Evolutionary conservation across 2,888 invertebrate species (phyloP).

Genomic region (Orthosia incerta): DNA sequence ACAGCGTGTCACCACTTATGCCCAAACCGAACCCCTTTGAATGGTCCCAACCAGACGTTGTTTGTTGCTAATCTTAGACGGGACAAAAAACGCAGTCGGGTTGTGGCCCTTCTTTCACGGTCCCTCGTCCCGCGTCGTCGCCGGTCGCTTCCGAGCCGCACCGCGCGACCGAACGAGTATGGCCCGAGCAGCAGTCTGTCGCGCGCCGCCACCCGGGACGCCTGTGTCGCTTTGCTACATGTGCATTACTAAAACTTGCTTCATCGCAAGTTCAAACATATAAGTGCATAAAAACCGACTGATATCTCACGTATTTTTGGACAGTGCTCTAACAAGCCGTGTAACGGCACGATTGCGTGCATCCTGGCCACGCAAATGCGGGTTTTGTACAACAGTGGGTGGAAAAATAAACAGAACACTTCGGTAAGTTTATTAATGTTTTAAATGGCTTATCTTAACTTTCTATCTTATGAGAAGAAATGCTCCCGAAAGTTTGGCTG

Average conservation of each 20-base stretch:
- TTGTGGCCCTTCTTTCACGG: constrained; percentile 85
- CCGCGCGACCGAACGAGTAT: constrained; percentile 64
- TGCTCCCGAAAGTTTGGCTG: constrained; percentile 65
- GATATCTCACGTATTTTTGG: constrained; percentile 77
- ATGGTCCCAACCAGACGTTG: constrained; percentile 79
- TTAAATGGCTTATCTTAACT: constrained; percentile 68
- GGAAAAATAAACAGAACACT: constrained; percentile 87
- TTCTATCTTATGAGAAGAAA: constrained; percentile 61
- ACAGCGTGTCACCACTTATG: constrained; percentile 45
- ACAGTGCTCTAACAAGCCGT: constrained; percentile 77
- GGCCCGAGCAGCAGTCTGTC: constrained; percentile 76
- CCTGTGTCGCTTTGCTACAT: constrained; percentile 71
- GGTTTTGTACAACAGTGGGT: constrained; percentile 79
- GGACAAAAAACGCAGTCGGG: constrained; percentile 86
- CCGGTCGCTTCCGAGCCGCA: constrained; percentile 70
- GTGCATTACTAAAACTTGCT: constrained; percentile 74
- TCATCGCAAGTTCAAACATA: constrained; percentile 77
- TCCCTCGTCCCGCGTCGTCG: constrained; percentile 74
- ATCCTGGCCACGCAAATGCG: constrained; percentile 81
- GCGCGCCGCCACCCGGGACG: constrained; percentile 80
- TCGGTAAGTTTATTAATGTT: constrained; percentile 84
- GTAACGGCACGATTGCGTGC: constrained; percentile 78
- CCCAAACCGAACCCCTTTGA: constrained; percentile 70
- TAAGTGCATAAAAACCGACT: constrained; percentile 76
- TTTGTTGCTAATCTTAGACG: constrained; percentile 86